Percentiles rank a stretch among this genome's conserved stretches.
phyloP scores from a whole-genome alignment of 2,888 invertebrate genomes.

The Pilophorus perplexus region DNA sequence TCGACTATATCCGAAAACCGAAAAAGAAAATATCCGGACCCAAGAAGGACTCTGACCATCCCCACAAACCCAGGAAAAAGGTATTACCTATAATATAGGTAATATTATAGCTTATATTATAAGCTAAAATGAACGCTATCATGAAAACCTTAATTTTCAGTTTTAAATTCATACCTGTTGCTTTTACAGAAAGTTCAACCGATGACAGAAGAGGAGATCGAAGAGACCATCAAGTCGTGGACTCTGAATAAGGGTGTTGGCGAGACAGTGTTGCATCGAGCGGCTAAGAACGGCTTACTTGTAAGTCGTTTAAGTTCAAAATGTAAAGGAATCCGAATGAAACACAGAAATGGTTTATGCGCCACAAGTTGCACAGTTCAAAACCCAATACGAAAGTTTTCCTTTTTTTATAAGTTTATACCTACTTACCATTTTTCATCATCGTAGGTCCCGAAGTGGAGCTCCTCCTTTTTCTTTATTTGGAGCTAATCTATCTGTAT shows the following conservation, averaged over 20 bases:
- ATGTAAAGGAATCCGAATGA: no score
- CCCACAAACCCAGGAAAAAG: constrained; percentile 54
- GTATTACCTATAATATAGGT: constrained; percentile 16
- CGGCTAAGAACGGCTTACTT: constrained; percentile 83
- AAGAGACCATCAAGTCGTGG: constrained; percentile 83
- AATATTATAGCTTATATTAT: no score
- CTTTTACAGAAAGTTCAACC: constrained; percentile 43
- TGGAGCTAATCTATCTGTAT: no score
- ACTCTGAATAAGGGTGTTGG: constrained; percentile 92
- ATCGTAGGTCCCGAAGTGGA: no score
- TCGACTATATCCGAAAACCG: constrained; percentile 86
- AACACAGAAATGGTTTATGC: no score
- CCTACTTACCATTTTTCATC: no score
- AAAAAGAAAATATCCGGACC: constrained; percentile 66
- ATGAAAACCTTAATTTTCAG: no score
- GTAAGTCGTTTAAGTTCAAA: constrained; percentile 60
- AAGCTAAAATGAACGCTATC: no score
- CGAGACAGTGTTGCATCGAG: constrained; percentile 87
- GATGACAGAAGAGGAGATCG: constrained; percentile 62
- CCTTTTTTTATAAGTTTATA: no score
- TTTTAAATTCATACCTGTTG: neutral
- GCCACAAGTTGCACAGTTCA: no score
- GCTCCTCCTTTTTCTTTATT: no score
- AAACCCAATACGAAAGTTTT: no score
- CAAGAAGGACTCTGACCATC: constrained; percentile 56